Evolutionary conservation across 1,140 invertebrate species (phyloP).

Genomic region (Neodiprion lecontei): DNA sequence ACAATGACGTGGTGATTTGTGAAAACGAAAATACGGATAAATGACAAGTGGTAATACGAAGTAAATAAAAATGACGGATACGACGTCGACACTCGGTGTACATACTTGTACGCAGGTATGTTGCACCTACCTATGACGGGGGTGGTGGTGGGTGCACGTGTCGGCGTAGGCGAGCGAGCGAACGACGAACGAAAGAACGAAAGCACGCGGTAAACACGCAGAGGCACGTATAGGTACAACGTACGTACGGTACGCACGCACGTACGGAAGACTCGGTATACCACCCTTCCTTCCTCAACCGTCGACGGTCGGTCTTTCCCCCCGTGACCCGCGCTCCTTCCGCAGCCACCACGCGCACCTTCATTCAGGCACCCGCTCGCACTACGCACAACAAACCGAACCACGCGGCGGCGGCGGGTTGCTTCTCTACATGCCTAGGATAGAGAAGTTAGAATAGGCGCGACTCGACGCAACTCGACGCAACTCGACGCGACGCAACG

Average conservation of each 20-base stretch:
- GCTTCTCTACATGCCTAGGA: neutral
- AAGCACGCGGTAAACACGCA: neutral
- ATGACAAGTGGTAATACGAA: too few relatives aligned
- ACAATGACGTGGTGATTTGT: too few relatives aligned
- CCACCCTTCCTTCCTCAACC: constrained; percentile 12
- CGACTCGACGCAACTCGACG: neutral
- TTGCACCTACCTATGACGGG: too few relatives aligned
- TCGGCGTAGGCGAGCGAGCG: too few relatives aligned
- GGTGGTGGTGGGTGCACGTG: too few relatives aligned
- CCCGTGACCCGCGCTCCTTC: constrained; percentile 23
- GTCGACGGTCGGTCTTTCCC: neutral
- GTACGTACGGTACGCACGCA: neutral
- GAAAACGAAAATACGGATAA: too few relatives aligned
- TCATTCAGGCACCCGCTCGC: constrained; percentile 1
- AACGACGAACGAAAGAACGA: too few relatives aligned
- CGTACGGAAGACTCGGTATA: neutral
- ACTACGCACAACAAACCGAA: constrained; percentile 15
- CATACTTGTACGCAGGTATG: too few relatives aligned
- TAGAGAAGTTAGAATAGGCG: neutral
- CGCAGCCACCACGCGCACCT: constrained; percentile 8
- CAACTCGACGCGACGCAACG: neutral
- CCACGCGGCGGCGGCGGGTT: constrained; percentile 12
- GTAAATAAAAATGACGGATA: too few relatives aligned
- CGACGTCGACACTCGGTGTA: too few relatives aligned
- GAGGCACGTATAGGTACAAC: neutral